Conservation (phyloP, 2,797 vertebrate genomes). For the Carcharodon carcharias region DNA sequence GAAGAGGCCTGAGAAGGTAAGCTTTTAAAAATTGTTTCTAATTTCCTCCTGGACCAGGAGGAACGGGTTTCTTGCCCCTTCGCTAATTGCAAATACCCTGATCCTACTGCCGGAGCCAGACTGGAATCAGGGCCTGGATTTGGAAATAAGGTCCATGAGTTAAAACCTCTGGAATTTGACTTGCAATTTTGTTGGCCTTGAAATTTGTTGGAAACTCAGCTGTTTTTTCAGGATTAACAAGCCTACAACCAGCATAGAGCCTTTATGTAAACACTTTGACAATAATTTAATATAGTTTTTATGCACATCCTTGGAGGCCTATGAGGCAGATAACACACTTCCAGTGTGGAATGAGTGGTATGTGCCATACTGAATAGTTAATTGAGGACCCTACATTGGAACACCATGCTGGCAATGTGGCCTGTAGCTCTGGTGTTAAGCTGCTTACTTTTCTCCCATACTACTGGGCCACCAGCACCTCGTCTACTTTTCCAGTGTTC, state of each 20-base stretch:
- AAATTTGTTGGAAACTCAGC: not conserved
- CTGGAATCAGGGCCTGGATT: not conserved
- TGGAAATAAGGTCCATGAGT: not conserved
- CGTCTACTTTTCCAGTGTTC: not conserved
- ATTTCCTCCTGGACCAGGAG: not conserved
- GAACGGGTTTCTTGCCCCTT: not conserved
- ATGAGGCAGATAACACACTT: not conserved
- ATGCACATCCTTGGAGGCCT: not conserved
- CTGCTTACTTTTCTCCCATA: not conserved
- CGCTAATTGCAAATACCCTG: not conserved
- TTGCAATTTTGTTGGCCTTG: not conserved
- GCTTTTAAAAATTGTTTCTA: not conserved
- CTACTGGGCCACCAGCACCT: not conserved
- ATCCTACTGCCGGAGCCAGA: not conserved
- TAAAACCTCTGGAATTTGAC: not conserved
- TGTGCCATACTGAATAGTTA: not conserved
- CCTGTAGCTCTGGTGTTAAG: not conserved
- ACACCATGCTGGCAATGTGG: not conserved
- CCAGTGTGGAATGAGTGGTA: not conserved
- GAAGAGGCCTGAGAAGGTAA: not conserved
- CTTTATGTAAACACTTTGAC: not conserved
- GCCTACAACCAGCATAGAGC: not conserved
- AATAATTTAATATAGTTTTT: not conserved
- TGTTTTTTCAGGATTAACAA: not conserved
- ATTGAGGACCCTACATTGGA: not conserved